Evolutionary conservation across 2,113 vertebrate species (phyloP).

Genomic region (Notechis scutatus): DNA sequence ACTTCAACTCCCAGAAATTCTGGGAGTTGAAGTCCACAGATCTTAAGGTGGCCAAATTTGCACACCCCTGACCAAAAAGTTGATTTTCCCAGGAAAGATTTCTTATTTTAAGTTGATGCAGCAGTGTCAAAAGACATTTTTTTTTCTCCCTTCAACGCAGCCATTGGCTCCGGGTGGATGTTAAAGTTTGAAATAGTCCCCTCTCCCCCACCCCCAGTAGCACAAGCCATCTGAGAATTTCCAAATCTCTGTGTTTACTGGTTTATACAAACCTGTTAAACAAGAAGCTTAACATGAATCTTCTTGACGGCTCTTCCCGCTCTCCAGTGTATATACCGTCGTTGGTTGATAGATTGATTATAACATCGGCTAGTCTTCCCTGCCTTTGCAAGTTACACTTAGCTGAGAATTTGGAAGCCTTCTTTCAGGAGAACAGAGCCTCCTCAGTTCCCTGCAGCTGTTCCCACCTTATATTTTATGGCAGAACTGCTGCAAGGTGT

Average conservation of each 20-base stretch:
- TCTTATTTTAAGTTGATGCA: background rate
- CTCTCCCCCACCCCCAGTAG: background rate
- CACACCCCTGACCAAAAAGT: background rate
- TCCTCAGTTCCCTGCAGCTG: background rate
- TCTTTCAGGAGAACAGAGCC: background rate
- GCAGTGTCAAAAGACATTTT: background rate
- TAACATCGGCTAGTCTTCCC: background rate
- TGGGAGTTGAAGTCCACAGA: no score
- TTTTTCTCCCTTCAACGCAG: background rate
- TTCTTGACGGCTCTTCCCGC: background rate
- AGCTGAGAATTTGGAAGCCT: background rate
- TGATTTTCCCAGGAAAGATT: background rate
- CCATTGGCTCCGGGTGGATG: background rate
- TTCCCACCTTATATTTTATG: background rate
- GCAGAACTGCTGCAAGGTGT: no score
- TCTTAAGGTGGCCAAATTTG: no score
- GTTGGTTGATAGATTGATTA: constrained; percentile 12
- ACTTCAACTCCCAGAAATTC: no score
- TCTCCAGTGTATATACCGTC: constrained; percentile 10
- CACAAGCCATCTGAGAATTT: constrained; percentile 25
- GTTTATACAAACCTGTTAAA: background rate
- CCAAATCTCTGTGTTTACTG: background rate
- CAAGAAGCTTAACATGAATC: background rate
- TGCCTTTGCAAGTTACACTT: constrained; percentile 18
- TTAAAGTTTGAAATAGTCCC: constrained; percentile 38